Evolutionary conservation across 2,888 invertebrate species (phyloP), one percentile per base, ranked within the genome.

Genomic region (Oxytorus armatus): DNA sequence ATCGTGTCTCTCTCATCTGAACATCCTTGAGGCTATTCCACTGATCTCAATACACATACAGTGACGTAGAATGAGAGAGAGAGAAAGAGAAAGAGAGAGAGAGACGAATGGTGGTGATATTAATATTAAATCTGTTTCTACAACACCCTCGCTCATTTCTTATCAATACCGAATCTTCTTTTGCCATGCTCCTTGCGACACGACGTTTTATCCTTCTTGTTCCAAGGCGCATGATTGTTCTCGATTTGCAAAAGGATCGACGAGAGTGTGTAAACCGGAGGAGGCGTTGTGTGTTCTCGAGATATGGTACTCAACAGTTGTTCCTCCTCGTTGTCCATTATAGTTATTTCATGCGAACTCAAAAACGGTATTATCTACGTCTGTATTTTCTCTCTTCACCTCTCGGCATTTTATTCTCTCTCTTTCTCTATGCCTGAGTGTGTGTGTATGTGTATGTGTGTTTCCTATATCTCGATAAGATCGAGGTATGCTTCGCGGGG

Each of bases 401-500:
- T 33, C 18, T 33, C 33, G 53, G 8, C n/a, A 14, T 55, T 49
- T 49, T 65, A 21, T 49, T 49, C 47, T 65, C 18, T 16, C n/a
- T n/a, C 42, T 57, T 18, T 18, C 8, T 16, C 3, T 18, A 18
- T 59, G n/a, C n/a, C n/a, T n/a, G n/a, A n/a, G n/a, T n/a, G n/a
- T n/a, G n/a, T n/a, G n/a, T 29, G 14, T 25, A 0, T 14, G 14
- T 14, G 2, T 16, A 1, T 44, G 18, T 49, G 25, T 59, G 57
- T 76, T 76, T 29, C 14, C 51, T 44, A n/a, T 42, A 61, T 73
- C 57, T 51, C 33, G 65, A 78, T 78, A 73, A 77, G 77, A 42
- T 36, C 61, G 33, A 51, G 29, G 8, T 33, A 33, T 5, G 42
- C 53, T 55, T n/a, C 53, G 42, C 18, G 21, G 21, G 44, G n/a